Conservation (phyloP, 2,113 vertebrate genomes). For the Syrmaticus mikado region DNA sequence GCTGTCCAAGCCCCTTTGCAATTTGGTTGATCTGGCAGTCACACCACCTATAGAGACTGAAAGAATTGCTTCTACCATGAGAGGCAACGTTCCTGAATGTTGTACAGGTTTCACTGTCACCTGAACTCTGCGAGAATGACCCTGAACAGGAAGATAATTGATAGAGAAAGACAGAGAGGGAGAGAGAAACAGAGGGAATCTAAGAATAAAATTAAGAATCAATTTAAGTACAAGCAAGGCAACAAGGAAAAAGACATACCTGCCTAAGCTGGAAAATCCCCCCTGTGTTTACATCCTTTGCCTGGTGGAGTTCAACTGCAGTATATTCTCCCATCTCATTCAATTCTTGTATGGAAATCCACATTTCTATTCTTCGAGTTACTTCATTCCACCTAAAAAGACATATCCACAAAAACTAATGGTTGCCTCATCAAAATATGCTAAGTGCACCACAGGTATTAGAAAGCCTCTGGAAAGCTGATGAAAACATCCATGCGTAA, state of each 20-base stretch:
- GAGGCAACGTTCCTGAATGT: conserved; percentile 92
- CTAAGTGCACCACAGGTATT: not conserved
- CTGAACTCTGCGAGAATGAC: conserved; percentile 94
- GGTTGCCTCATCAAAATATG: not conserved
- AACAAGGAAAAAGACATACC: conserved; percentile 70
- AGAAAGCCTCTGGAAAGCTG: not conserved
- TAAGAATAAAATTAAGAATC: not conserved
- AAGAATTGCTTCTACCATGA: conserved; percentile 93
- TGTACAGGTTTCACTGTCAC: conserved; percentile 92
- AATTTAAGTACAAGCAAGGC: not conserved
- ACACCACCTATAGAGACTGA: conserved; percentile 94
- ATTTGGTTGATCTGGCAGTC: conserved; percentile 90
- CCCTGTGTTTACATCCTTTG: conserved; percentile 93
- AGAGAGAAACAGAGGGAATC: not conserved
- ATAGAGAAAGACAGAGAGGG: not conserved
- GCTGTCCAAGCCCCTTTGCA: conserved; percentile 95
- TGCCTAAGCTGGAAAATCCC: conserved; percentile 96
- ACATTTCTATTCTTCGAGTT: conserved; percentile 92
- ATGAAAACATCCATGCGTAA: not conserved
- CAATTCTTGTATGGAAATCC: conserved; percentile 92
- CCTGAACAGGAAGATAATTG: conserved; percentile 75
- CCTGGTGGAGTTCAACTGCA: conserved; percentile 90
- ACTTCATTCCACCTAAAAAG: conserved; percentile 93
- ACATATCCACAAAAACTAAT: not conserved
- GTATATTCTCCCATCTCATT: conserved; percentile 97